Conservation (phyloP, 2,797 vertebrate genomes). For the Muscicapa comitata region DNA sequence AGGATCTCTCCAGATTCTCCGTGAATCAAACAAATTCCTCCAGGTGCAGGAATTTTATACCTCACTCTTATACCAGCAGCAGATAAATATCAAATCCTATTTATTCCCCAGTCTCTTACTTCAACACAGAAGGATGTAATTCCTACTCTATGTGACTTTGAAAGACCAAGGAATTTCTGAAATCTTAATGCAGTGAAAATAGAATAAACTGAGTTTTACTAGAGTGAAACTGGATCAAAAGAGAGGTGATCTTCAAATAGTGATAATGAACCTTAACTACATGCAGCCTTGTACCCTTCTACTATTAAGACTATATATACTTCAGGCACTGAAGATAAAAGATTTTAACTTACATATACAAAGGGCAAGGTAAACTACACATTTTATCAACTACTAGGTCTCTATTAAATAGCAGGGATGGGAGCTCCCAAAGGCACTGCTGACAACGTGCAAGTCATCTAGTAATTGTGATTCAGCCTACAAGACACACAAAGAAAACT, state of each 20-base stretch:
- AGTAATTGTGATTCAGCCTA: neutral
- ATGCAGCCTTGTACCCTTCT: neutral
- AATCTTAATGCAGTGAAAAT: neutral
- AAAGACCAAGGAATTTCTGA: neutral
- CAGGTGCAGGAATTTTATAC: neutral
- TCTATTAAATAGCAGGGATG: neutral
- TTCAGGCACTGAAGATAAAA: neutral
- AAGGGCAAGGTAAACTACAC: neutral
- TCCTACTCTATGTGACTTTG: neutral
- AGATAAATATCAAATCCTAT: neutral
- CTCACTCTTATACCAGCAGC: neutral
- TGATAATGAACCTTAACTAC: neutral
- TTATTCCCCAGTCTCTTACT: neutral
- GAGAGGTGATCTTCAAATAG: neutral
- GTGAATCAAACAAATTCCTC: neutral
- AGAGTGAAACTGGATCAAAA: neutral
- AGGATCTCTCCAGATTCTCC: neutral
- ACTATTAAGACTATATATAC: neutral
- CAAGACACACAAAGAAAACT: slow-evolving; percentile 28
- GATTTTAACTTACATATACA: neutral
- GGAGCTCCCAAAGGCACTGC: neutral
- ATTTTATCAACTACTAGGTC: neutral
- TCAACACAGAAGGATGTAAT: neutral
- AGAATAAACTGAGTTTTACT: neutral
- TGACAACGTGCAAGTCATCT: neutral